phyloP scores from a whole-genome alignment of 1,140 invertebrate genomes.

The Sinonovacula constricta region DNA sequence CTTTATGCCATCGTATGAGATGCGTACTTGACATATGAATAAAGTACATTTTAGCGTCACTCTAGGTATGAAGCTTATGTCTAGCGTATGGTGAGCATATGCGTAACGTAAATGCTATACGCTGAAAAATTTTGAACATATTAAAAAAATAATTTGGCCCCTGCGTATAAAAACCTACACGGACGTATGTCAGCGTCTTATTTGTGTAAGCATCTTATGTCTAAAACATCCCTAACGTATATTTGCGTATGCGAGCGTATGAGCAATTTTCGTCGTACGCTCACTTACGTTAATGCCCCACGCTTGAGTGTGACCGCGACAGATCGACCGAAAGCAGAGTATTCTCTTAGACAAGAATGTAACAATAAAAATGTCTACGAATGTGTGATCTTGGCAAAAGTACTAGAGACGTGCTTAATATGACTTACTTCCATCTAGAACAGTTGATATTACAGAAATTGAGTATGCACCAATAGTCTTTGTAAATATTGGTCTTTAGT shows the following conservation, averaged over 20 bases:
- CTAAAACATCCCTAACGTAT: neutral
- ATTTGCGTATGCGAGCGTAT: neutral
- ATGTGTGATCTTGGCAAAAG: too few relatives aligned
- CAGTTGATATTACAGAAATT: too few relatives aligned
- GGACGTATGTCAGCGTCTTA: neutral
- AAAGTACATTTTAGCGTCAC: neutral
- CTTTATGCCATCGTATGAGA: neutral
- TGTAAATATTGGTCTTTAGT: too few relatives aligned
- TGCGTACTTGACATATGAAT: neutral
- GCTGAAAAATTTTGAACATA: too few relatives aligned
- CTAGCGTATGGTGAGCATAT: neutral
- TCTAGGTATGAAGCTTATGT: neutral
- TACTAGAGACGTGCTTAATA: too few relatives aligned
- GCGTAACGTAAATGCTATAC: neutral
- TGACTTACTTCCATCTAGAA: too few relatives aligned
- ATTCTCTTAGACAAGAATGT: too few relatives aligned
- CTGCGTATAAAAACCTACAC: neutral
- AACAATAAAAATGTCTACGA: too few relatives aligned
- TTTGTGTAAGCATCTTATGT: neutral
- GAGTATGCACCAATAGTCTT: too few relatives aligned
- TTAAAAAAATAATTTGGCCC: neutral
- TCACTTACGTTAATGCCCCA: neutral
- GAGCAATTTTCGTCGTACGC: neutral
- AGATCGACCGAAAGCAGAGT: too few relatives aligned
- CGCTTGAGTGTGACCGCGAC: neutral